Base-by-base conservation (phyloP, 2,797 vertebrate genomes). In the Margarornis squamiger region DNA sequence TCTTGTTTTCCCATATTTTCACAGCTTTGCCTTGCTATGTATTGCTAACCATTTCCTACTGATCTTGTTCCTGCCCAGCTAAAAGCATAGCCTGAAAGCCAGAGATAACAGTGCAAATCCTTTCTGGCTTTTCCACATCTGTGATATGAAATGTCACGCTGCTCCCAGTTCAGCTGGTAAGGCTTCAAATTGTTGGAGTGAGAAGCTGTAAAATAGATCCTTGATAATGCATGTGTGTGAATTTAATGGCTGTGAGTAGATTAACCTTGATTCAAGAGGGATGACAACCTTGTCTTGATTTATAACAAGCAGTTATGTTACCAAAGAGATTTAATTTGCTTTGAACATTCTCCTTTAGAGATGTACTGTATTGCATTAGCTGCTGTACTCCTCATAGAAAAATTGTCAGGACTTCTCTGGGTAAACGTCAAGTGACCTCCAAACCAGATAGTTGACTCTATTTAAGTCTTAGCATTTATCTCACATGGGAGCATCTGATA, bases 181-280 rank as follows among this genome's bases (percentile, higher is more conserved):
- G 6, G 0, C 51, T 87, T 75, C 27, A 59, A 39, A 65, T 79
- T 83, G 57, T 16, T 79, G 49, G 54, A 88, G 68, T 81, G 77
- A 61, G 70, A 86, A 79, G 80, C 73, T 78, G 32, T 92, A 73
- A 83, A 88, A 70, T 12, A 82, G 30, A 63, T 88, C 29, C n/a
- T 90, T 51, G 70, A 20, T 88, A 95, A 82, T 55, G 34, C 19
- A 34, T 36, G 32, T 52, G 41, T 65, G 51, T 86, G 78, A 79
- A 66, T 78, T 58, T 75, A 81, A 59, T 59, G 70, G 59, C 57
- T 70, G 10, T 76, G 83, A 72, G 77, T 48, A 84, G 76, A 76
- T 94, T 92, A 88, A 94, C 89, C 83, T 95, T 93, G 92, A 71
- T 91, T 34, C 32, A 46, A 82, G 62, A 38, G 23, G 58, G 57